Evolutionary conservation across 2,888 invertebrate species (phyloP).

Genomic region (Busseola fusca): DNA sequence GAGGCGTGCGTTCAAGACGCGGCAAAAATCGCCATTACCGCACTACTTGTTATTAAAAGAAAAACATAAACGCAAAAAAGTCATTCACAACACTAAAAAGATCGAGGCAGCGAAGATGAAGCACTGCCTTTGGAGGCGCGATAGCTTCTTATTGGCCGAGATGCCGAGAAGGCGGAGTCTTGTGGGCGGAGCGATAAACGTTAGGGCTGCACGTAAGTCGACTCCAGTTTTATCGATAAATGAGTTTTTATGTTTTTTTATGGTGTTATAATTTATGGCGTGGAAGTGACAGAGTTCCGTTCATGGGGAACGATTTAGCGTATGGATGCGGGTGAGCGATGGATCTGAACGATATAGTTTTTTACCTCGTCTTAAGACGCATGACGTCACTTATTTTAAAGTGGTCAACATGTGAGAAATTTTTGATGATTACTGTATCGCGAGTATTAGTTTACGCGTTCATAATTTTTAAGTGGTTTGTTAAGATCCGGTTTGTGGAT

Average conservation of each 20-base stretch:
- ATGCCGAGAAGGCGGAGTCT: conserved; percentile 75
- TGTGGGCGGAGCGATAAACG: conserved; percentile 70
- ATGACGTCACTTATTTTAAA: conserved; percentile 55
- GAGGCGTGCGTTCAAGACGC: conserved; percentile 60
- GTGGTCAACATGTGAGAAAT: conserved; percentile 39
- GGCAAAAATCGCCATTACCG: conserved; percentile 73
- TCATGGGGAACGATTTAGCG: conserved; percentile 68
- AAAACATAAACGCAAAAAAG: conserved; percentile 81
- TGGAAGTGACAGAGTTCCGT: conserved; percentile 81
- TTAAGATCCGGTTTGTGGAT: conserved; percentile 27
- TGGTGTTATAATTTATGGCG: conserved; percentile 83
- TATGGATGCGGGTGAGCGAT: conserved; percentile 71
- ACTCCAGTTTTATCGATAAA: conserved; percentile 81
- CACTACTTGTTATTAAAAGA: conserved; percentile 75
- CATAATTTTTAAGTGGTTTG: conserved; percentile 29
- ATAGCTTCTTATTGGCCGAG: conserved; percentile 75
- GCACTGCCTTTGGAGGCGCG: conserved; percentile 71
- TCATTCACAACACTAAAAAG: conserved; percentile 85
- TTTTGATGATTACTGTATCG: conserved; percentile 29
- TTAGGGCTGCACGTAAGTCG: conserved; percentile 79
- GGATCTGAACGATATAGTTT: conserved; percentile 62
- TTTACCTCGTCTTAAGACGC: conserved; percentile 43
- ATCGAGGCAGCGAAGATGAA: conserved; percentile 74
- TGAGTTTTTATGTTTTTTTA: conserved; percentile 78
- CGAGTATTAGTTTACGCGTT: conserved; percentile 30